These are phyloP conservation scores for Mythimna albipuncta DNA, from an alignment of 2,888 invertebrate genomes.

Conservation along the genomic window DNA sequence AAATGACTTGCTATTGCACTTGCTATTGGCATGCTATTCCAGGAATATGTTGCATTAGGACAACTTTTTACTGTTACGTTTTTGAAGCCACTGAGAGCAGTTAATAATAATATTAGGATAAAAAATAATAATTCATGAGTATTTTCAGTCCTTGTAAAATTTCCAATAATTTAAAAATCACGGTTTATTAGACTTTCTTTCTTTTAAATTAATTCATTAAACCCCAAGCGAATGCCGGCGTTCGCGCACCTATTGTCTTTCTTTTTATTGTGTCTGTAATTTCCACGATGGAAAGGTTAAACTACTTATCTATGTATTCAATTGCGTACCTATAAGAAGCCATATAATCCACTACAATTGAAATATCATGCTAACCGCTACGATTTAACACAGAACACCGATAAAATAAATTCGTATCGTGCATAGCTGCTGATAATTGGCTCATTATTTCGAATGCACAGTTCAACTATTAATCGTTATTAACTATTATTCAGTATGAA, in stretches of 20 bases:
- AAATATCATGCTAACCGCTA: not conserved
- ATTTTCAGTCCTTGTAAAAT: not conserved
- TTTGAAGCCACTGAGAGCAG: no score
- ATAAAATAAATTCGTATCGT: constrained; percentile 8
- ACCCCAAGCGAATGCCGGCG: no score
- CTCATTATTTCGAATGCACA: constrained; percentile 37
- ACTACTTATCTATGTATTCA: not conserved
- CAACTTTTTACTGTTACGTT: no score
- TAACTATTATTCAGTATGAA: constrained; percentile 44
- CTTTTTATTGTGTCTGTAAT: no score
- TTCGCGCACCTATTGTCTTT: no score
- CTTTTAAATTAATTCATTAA: not conserved
- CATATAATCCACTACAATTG: not conserved
- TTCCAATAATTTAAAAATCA: not conserved
- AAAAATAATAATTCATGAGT: no score
- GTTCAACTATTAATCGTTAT: constrained; percentile 37
- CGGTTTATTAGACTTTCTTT: not conserved
- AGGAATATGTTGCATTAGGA: no score
- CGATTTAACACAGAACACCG: constrained; percentile 1
- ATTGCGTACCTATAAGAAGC: not conserved
- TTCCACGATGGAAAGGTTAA: no score
- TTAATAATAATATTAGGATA: no score
- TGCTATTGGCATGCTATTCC: no score
- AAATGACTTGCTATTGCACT: no score
- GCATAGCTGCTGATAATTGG: constrained; percentile 8